A percentile compares a stretch with the other conserved stretches of the same genome.
phyloP scores from a whole-genome alignment of 2,797 vertebrate species.

The Myripristis jacobus region DNA sequence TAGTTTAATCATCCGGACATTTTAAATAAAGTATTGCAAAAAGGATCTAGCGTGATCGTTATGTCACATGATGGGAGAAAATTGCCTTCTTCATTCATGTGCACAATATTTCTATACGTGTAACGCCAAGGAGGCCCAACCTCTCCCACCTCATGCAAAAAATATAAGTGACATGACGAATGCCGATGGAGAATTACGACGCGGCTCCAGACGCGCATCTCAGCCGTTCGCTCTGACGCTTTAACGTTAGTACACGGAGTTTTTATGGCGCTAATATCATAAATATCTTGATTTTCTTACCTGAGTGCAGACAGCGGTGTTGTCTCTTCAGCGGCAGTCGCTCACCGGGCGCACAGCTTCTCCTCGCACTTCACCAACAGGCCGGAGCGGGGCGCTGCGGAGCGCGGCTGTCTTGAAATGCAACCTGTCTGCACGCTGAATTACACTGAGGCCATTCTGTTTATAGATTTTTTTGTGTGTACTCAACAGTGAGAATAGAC shows the following conservation, averaged over 20 bases:
- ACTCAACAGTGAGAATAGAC: no score
- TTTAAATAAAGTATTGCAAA: neutral
- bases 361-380: slow-evolving; percentile 56
- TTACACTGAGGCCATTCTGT: slow-evolving; percentile 10
- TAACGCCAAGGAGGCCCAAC: slow-evolving; percentile 74
- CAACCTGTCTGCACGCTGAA: slow-evolving; percentile 49
- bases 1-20: neutral
- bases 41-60: neutral
- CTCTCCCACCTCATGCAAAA: slow-evolving; percentile 72
- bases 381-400: slow-evolving; percentile 75
- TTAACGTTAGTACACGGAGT: neutral
- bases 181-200: slow-evolving; percentile 67
- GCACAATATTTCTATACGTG: slow-evolving; percentile 45
- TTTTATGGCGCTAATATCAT: neutral
- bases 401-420: slow-evolving; percentile 42
- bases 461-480: neutral
- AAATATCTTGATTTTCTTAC: slow-evolving; percentile 72
- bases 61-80: neutral
- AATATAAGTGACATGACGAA: slow-evolving; percentile 66
- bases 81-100: slow-evolving; percentile 13
- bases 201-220: slow-evolving; percentile 9
- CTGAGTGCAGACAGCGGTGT: slow-evolving; percentile 81
- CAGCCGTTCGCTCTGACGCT: neutral
- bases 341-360: slow-evolving; percentile 76
- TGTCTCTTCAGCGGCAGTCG: slow-evolving; percentile 83